A percentile compares a stretch with the other conserved stretches of the same genome.
Conservation (phyloP, 2,888 invertebrate genomes). For the Eulithis prunata region DNA sequence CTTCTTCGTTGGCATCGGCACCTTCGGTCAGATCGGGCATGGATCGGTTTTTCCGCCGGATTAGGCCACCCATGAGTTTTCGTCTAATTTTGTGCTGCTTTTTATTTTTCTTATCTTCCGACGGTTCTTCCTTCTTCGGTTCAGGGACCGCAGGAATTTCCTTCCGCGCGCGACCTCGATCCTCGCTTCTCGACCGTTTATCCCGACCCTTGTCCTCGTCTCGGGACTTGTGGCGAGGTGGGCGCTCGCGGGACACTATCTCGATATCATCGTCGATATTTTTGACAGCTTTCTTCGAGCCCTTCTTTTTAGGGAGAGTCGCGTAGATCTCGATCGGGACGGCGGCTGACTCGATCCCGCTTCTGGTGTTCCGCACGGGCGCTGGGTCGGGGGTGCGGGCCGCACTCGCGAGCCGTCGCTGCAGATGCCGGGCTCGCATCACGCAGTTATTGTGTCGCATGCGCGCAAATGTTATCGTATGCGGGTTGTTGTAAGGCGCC, state of each 20-base stretch:
- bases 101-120: slow-evolving; percentile 90
- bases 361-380: slow-evolving; percentile 90
- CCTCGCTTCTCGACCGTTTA: slow-evolving; percentile 93
- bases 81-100: slow-evolving; percentile 96
- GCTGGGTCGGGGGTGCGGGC: slow-evolving; percentile 85
- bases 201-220: slow-evolving; percentile 89
- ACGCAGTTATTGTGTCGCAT: slow-evolving; percentile 98
- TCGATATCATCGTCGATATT: slow-evolving; percentile 89
- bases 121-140: slow-evolving; percentile 85
- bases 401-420: slow-evolving; percentile 90
- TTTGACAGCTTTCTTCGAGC: slow-evolving; percentile 87
- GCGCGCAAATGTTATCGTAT: slow-evolving; percentile 94
- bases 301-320: slow-evolving; percentile 94
- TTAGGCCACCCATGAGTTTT: slow-evolving; percentile 95
- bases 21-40: slow-evolving; percentile 96
- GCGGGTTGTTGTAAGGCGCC: slow-evolving; percentile 95
- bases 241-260: slow-evolving; percentile 88
- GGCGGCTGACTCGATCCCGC: slow-evolving; percentile 90
- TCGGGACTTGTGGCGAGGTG: slow-evolving; percentile 88
- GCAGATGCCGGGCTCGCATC: slow-evolving; percentile 94
- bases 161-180: slow-evolving; percentile 90
- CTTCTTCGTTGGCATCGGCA: slow-evolving; percentile 82
- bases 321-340: slow-evolving; percentile 95
- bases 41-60: slow-evolving; percentile 93
- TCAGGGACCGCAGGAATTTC: slow-evolving; percentile 89